These are phyloP conservation scores for Sminthopsis crassicaudata DNA, from an alignment of 2,113 vertebrate species.

Conservation along the genomic window DNA sequence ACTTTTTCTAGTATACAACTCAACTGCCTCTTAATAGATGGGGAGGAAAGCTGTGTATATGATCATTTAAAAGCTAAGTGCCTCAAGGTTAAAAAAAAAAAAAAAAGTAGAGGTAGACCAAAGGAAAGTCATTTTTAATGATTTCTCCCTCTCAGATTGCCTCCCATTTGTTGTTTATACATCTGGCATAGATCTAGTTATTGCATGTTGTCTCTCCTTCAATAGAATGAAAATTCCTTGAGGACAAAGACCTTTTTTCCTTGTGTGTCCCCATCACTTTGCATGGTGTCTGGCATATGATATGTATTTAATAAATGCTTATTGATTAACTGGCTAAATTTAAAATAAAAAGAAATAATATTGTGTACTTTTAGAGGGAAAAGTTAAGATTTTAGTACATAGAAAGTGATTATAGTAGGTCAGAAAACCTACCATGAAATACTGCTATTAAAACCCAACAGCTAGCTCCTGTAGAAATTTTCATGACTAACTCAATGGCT, in stretches of 20 bases:
- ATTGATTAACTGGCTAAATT: background rate
- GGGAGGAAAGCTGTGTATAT: too few relatives aligned
- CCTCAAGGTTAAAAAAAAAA: background rate
- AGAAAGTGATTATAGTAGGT: background rate
- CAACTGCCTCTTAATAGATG: background rate
- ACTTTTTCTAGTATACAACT: background rate
- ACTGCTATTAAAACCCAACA: conserved; percentile 51
- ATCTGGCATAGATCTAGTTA: background rate
- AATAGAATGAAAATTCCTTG: background rate
- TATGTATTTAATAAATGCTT: background rate
- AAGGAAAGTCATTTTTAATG: background rate
- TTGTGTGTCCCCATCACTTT: background rate
- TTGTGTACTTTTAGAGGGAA: background rate
- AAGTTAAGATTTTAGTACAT: background rate
- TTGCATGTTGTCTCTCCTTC: background rate
- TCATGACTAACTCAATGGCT: conserved; percentile 29
- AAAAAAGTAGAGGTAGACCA: background rate
- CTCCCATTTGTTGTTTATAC: background rate
- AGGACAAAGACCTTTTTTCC: background rate
- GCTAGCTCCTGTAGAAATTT: conserved; percentile 52
- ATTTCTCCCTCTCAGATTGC: background rate
- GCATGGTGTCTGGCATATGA: background rate
- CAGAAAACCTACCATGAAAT: background rate
- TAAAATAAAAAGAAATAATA: background rate
- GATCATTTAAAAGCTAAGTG: background rate